Evolutionary conservation across 2,888 invertebrate species (phyloP).

Genomic region (Leptarthrus brevirostris): DNA sequence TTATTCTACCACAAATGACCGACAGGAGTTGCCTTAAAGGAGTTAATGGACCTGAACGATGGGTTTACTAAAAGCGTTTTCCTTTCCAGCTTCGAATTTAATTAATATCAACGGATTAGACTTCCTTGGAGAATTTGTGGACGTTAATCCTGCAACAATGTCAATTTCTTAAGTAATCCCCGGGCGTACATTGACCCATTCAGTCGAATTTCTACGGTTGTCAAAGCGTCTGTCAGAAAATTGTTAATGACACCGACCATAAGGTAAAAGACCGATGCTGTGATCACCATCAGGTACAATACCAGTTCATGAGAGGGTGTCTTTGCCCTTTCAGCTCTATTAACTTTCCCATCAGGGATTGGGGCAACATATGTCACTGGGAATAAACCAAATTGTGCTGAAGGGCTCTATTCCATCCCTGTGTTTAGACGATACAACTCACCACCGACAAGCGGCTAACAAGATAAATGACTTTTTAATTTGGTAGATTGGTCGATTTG

Average conservation of each 20-base stretch:
- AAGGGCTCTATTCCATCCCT: background rate
- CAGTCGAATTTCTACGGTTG: constrained; percentile 18
- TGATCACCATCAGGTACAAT: constrained; percentile 50
- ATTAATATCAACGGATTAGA: constrained; percentile 45
- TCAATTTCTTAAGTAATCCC: constrained; percentile 30
- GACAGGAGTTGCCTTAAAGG: constrained; percentile 55
- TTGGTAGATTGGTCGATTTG: constrained; percentile 55
- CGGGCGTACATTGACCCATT: background rate
- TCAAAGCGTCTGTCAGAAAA: constrained; percentile 7
- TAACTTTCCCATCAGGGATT: constrained; percentile 53
- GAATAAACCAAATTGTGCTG: constrained; percentile 54
- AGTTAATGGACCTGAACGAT: constrained; percentile 64
- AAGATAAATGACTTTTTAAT: constrained; percentile 57
- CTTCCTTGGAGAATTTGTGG: constrained; percentile 55
- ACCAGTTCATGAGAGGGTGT: constrained; percentile 44
- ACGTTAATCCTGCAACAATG: constrained; percentile 53
- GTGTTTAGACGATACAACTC: constrained; percentile 16
- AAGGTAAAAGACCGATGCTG: constrained; percentile 15
- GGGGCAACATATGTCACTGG: constrained; percentile 56
- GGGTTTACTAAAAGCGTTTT: background rate
- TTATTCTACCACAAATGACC: constrained; percentile 34
- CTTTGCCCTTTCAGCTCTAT: constrained; percentile 54
- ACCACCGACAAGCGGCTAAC: constrained; percentile 14
- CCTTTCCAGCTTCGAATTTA: constrained; percentile 15
- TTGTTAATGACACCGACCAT: constrained; percentile 28